Base-by-base conservation (phyloP, 1,140 invertebrate species). In the Macrostomum lignano region DNA sequence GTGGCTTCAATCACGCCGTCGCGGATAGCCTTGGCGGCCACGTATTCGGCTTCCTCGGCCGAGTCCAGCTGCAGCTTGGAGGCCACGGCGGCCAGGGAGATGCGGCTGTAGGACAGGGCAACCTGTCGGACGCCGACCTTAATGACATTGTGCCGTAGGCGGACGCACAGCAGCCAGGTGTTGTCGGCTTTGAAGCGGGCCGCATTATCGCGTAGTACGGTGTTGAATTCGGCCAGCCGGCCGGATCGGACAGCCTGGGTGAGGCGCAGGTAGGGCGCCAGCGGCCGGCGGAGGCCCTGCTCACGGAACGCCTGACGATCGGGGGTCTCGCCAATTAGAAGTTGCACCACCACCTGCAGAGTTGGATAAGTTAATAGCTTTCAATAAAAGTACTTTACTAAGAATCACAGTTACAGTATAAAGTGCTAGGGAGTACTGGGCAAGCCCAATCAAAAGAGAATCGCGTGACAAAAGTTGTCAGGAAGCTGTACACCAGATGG, bases 1-100 rank as follows among this genome's bases (percentile, higher is more conserved):
- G 70, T 81, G 1, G 88, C 91, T 56, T 96, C 84, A 52, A 98
- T 94, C 1, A 94, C 86, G 30, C 84, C 81, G 64, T 98, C 91
- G 31, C 82, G 64, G 35, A 98, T 96, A n/a, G 88, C 86, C 62
- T 98, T 98, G 0, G 86, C 82, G 0, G 96, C 84, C 50, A 98
- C 91, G 50, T 88, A 96, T 54, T 98, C 88, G 1, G 86, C 86
- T 67, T 98, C 88, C 49, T 88, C 79, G 2, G 78, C 71, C 7
- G 75, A 84, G 49, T 88, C 82, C 11, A 96, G 58, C 7, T 76
- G 72, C 15, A 98, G 58, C 48, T 96, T 94, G 38, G 68, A 65
- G 6, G 84, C 82, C 45, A 96, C 84, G 56, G 94, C 82, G 36
- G 70, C 66, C 1, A 91, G 71, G 7, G 79, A 84, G 41, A 98